Conservation (phyloP, 1,140 invertebrate genomes). For the Belonocnema kinseyi region DNA sequence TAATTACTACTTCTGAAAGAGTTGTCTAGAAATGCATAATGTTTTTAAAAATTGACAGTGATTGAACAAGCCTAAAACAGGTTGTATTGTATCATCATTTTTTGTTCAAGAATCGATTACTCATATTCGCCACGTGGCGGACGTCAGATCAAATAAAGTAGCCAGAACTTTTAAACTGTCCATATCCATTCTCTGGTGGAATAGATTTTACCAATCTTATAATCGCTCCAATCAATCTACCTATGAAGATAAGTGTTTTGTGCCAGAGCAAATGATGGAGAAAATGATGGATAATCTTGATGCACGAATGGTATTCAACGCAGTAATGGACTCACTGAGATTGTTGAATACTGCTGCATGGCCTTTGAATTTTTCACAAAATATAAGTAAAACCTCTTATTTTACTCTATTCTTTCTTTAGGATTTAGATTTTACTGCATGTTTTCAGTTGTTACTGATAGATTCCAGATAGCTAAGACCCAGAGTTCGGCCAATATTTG, state of each 20-base stretch:
- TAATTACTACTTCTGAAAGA: too few relatives aligned
- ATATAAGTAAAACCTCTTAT: slow-evolving; percentile 13
- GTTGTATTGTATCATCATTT: neutral
- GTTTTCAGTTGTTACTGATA: neutral
- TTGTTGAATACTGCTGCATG: neutral
- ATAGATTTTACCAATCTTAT: slow-evolving; percentile 12
- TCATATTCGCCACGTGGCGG: neutral
- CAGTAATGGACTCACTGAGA: slow-evolving; percentile 1
- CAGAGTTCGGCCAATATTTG: too few relatives aligned
- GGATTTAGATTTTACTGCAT: neutral
- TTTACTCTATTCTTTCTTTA: neutral
- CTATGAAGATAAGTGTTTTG: slow-evolving; percentile 12
- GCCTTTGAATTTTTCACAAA: slow-evolving; percentile 7
- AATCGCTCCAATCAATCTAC: slow-evolving; percentile 19
- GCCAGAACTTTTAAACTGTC: neutral
- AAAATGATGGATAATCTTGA: slow-evolving; percentile 22
- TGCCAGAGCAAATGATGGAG: neutral
- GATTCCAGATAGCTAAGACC: too few relatives aligned
- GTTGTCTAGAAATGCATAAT: too few relatives aligned
- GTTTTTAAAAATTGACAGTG: too few relatives aligned
- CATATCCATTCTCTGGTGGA: neutral
- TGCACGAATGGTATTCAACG: slow-evolving; percentile 27
- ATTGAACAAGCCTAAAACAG: too few relatives aligned
- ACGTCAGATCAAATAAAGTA: neutral
- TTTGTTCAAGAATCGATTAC: neutral